Evolutionary conservation across 37 sponge, comb jelly and placozoan species (phyloP), one percentile per base, ranked within the genome.

Genomic region (Chondrilla cf. caribensis): DNA sequence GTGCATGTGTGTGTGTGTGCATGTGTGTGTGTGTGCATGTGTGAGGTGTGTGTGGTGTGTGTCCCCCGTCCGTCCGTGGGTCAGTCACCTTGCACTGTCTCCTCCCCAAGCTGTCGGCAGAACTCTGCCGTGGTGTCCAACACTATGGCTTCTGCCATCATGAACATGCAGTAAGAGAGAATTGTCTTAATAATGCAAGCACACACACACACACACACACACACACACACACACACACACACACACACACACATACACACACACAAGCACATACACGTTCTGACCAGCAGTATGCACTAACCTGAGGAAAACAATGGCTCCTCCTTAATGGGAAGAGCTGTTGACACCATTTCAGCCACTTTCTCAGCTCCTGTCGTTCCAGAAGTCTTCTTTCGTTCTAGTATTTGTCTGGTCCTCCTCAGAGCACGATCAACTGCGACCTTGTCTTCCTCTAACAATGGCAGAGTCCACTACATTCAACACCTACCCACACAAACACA

Each of bases 91-190:
- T 28, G 68, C 4, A 60, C 29, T 28, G 78, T 73, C 26, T 87
- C 86, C 58, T 87, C 92, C 25, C 92, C 92, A 3, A 91, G 57
- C 25, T 91, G 85, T 21, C 79, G 21, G 36, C 92, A 91, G 71
- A 92, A 92, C 84, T 92, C 95, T 35, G 92, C 82, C 3, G 89
- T 90, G 17, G 68, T 90, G 72, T 94, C 91, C 79, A 94, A 38
- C 31, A 94, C 87, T 28, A 94, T 90, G 22, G 64, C 51, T 78
- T 67, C 85, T 84, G 54, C 38, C n/a, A n/a, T n/a, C n/a, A n/a
- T n/a, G n/a, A n/a, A n/a, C n/a, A n/a, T n/a, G n/a, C n/a, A n/a
- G n/a, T n/a, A n/a, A n/a, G n/a, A n/a, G n/a, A 47, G 6, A 47
- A 47, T 11, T 14, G 51, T 11, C 6, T 47, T 11, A 47, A 47